Base-by-base conservation (phyloP, 1,140 invertebrate genomes). In the Sitodiplosis mosellana region DNA sequence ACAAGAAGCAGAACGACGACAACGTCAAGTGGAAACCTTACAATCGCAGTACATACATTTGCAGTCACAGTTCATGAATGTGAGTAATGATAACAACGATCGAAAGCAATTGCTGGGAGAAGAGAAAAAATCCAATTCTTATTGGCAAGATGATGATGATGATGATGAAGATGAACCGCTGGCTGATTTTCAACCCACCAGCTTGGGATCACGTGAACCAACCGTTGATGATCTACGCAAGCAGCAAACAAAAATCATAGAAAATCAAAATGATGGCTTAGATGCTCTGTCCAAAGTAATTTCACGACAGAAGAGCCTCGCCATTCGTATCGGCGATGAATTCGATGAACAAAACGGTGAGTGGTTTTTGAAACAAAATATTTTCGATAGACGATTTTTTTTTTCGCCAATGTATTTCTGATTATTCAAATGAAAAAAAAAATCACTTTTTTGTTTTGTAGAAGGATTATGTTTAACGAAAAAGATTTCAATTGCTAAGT, bases 341-440 rank as follows among this genome's bases (percentile, higher is more conserved):
- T 82, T 87, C 1, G 77, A 83, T 58, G 61, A 73, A 52, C 85
- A 89, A 55, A 85, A 86, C 71, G 81, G 81, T 84, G 61, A 61
- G 48, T 50, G 49, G 46, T 22, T 48, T 51, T 40, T 34, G 7
- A 14, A 34, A 7, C 33, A 14, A 8, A 8, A 8, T 34, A 8
- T 34, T 34, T 34, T 34, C 14, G 7, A 8, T 34, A 8, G 14
- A 34, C 14, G 7, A 14, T 34, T 34, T 34, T 14, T 7, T 8
- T 34, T 7, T 8, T 34, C 33, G 33, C 33, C 14, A 34, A 34
- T 34, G 7, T 22, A 33, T 33, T n/a, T 48, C 33, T 48, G 45
- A 45, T 41, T 52, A 46, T 33, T 44, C 19, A 49, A 49, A 18
- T 12, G 2, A 22, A 8, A 10, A 40, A 50, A 48, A 50, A 21